Conservation (phyloP, 2,797 vertebrate species). For the Danionella dracula region DNA sequence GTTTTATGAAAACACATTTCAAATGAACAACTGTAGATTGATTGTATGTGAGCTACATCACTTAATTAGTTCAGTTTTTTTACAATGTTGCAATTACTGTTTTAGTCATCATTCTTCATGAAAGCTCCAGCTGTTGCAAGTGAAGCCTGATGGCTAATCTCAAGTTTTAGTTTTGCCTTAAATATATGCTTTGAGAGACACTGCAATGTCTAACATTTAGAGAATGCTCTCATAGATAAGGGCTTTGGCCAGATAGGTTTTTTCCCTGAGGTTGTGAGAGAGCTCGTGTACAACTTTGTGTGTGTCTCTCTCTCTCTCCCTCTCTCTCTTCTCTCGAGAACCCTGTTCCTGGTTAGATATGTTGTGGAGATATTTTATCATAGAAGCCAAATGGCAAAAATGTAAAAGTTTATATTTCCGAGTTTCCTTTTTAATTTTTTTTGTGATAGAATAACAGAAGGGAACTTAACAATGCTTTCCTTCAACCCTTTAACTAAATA, state of each 20-base stretch:
- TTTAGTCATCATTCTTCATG: not conserved
- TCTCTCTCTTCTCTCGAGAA: constrained; percentile 5
- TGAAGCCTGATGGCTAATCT: constrained; percentile 12
- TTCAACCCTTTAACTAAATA: not conserved
- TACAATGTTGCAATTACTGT: no score
- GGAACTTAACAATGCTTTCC: constrained; percentile 59
- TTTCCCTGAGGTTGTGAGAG: not conserved
- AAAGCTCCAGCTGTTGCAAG: constrained; percentile 26
- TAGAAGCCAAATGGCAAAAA: constrained; percentile 60
- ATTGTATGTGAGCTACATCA: no score
- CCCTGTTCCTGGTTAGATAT: not conserved
- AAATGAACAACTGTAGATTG: no score
- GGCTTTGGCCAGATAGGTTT: not conserved
- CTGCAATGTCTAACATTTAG: constrained; percentile 4
- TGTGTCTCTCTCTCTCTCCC: not conserved
- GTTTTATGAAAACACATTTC: no score
- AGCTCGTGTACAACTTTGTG: not conserved
- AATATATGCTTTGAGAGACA: not conserved
- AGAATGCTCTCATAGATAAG: constrained; percentile 1
- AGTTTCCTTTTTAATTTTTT: no score
- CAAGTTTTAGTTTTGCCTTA: not conserved
- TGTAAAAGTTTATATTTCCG: constrained; percentile 30
- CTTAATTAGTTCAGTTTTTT: no score
- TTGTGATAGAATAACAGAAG: no score
- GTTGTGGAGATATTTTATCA: constrained; percentile 46